Conservation (phyloP, 2,797 vertebrate species). For the Etheostoma nigrum region DNA sequence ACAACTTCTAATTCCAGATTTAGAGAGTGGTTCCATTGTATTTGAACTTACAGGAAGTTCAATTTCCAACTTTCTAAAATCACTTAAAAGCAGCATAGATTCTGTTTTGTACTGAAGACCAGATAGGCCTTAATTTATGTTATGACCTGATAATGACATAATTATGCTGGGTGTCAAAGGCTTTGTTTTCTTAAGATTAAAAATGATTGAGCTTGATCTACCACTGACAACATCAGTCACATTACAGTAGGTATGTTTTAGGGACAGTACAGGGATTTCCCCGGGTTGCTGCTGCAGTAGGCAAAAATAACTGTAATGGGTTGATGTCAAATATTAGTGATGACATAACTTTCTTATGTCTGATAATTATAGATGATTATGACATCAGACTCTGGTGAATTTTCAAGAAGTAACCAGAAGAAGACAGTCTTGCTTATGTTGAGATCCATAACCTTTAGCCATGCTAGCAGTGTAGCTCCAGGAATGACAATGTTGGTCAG, state of each 20-base stretch:
- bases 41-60: not conserved
- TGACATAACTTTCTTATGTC: not conserved
- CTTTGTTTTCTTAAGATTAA: not conserved
- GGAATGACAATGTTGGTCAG: not conserved
- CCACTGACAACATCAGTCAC: slow-evolving; percentile 9
- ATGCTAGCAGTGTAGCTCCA: not conserved
- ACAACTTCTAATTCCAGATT: not conserved
- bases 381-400: not conserved
- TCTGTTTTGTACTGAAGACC: not conserved
- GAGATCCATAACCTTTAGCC: not conserved
- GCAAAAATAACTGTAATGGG: slow-evolving; percentile 6
- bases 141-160: not conserved
- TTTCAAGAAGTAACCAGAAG: not conserved
- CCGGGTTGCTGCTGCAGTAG: slow-evolving; percentile 21
- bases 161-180: not conserved
- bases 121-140: not conserved
- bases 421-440: not conserved
- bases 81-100: not conserved
- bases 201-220: not conserved
- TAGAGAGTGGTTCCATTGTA: not conserved
- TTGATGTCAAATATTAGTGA: slow-evolving; percentile 15
- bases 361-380: not conserved
- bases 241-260: slow-evolving; percentile 10
- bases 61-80: not conserved
- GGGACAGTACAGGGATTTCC: slow-evolving; percentile 64